Evolutionary conservation across 2,113 vertebrate genomes (phyloP).

Genomic region (Probosciger aterrimus): DNA sequence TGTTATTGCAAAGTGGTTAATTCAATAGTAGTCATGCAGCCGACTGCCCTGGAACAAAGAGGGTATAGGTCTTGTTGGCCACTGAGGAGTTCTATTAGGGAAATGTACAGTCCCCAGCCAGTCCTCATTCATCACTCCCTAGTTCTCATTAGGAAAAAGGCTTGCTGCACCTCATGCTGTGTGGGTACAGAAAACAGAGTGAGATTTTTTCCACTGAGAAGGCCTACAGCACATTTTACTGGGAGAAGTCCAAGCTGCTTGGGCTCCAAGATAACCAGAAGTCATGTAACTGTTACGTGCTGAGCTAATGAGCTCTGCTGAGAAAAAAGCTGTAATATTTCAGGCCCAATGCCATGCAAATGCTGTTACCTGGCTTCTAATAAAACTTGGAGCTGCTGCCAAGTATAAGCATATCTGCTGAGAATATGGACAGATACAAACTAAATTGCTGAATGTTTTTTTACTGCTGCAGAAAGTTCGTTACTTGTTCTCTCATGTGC

Average conservation of each 20-base stretch:
- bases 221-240: background rate
- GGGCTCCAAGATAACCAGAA: background rate
- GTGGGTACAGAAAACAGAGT: background rate
- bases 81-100: background rate
- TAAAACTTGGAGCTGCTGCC: background rate
- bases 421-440: background rate
- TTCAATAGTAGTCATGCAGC: background rate
- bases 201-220: background rate
- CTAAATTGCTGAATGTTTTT: background rate
- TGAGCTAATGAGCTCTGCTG: background rate
- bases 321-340: background rate
- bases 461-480: background rate
- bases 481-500: background rate
- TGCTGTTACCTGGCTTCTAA: background rate
- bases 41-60: background rate
- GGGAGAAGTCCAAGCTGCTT: background rate
- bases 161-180: background rate
- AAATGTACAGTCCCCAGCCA: background rate
- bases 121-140: background rate
- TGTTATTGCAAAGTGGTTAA: background rate
- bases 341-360: background rate
- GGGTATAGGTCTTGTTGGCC: background rate
- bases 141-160: background rate
- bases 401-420: background rate
- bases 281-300: background rate